phyloP scores from a whole-genome alignment of 2,888 invertebrate genomes.

The Physocephala rufipes region DNA sequence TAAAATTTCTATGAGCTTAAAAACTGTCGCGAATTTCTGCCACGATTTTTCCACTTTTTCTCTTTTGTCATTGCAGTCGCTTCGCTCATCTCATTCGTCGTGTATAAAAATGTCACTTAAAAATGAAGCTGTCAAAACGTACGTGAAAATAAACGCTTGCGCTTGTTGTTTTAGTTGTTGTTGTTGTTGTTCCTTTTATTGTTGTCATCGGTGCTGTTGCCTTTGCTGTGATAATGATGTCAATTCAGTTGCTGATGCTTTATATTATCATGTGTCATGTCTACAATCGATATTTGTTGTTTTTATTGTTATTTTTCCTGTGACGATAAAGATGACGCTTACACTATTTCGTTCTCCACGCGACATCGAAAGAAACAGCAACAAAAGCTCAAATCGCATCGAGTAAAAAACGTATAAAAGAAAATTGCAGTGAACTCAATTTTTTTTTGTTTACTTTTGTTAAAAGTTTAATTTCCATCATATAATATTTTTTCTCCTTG shows the following conservation, averaged over 20 bases:
- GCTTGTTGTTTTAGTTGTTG: constrained; percentile 13
- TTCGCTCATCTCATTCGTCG: neutral
- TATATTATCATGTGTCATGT: neutral
- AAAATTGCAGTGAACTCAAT: neutral
- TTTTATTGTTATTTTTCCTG: neutral
- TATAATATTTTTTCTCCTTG: neutral
- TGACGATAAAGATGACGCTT: neutral
- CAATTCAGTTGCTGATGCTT: neutral
- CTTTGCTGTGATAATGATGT: neutral
- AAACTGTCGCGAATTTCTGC: constrained; percentile 8
- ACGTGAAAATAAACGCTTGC: constrained; percentile 6
- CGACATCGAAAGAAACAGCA: constrained; percentile 8
- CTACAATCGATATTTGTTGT: neutral
- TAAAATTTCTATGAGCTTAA: neutral
- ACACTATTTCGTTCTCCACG: neutral
- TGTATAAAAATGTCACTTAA: constrained; percentile 25
- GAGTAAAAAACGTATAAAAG: neutral
- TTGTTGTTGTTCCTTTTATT: neutral
- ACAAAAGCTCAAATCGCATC: neutral
- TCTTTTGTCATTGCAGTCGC: neutral
- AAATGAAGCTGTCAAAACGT: constrained; percentile 27
- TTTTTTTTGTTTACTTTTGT: neutral
- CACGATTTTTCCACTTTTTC: neutral
- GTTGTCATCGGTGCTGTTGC: neutral
- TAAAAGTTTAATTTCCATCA: neutral